phyloP scores from a whole-genome alignment of 2,888 invertebrate genomes.

The Macroteleia sp. region DNA sequence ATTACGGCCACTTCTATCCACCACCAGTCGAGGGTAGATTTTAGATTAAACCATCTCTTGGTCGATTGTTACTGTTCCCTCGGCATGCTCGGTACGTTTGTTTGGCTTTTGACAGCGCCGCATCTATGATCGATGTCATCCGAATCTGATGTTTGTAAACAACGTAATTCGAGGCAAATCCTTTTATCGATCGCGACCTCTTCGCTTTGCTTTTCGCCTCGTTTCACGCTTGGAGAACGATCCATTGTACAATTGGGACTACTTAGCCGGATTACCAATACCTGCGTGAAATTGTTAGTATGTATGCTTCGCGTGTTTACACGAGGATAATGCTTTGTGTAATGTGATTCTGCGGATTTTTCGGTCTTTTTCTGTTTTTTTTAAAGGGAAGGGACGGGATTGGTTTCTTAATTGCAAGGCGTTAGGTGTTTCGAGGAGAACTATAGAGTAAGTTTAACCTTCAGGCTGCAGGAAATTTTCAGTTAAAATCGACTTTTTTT shows the following conservation, averaged over 20 bases:
- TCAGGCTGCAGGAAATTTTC: no score
- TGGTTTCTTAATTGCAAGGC: conserved; percentile 15
- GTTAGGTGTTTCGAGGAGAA: no score
- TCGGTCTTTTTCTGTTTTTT: conserved; percentile 5
- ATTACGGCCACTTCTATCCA: conserved; percentile 37
- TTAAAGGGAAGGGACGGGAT: background rate
- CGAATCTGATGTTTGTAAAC: conserved; percentile 75
- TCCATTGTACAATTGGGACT: conserved; percentile 33
- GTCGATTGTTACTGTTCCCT: conserved; percentile 59
- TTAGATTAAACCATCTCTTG: conserved; percentile 34
- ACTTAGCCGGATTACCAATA: conserved; percentile 53
- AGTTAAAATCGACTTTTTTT: no score
- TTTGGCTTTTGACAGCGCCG: conserved; percentile 62
- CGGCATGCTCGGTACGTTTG: conserved; percentile 31
- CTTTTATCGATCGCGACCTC: conserved; percentile 49
- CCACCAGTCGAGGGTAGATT: conserved; percentile 55
- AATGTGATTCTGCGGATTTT: conserved; percentile 35
- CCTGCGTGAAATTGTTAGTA: conserved; percentile 43
- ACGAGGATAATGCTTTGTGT: conserved; percentile 13
- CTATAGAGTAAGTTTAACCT: no score
- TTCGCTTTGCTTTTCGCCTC: conserved; percentile 20
- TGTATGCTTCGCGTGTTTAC: conserved; percentile 31
- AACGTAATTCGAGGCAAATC: conserved; percentile 75
- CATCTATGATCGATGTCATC: conserved; percentile 47
- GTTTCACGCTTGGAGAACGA: conserved; percentile 34